Conservation (phyloP, 2,797 vertebrate species). For the Gymnothorax reevesii region DNA sequence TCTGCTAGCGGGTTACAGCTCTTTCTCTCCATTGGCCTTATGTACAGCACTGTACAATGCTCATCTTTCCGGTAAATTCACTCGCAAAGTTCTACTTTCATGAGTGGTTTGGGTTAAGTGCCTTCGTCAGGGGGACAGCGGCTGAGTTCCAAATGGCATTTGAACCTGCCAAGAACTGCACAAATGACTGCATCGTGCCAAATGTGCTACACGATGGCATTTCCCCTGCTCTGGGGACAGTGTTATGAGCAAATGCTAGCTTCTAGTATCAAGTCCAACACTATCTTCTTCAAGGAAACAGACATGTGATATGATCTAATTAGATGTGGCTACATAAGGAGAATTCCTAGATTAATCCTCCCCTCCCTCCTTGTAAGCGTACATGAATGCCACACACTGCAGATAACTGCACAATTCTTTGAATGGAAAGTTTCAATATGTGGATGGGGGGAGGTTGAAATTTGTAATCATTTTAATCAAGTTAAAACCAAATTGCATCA, state of each 20-base stretch:
- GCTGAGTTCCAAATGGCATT: not conserved
- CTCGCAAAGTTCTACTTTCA: not conserved
- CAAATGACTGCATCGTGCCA: not conserved
- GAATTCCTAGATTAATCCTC: not conserved
- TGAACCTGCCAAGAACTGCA: not conserved
- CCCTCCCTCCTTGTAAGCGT: not conserved
- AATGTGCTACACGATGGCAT: not conserved
- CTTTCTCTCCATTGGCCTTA: not conserved
- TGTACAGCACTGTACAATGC: not conserved
- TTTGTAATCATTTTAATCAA: conserved; percentile 30
- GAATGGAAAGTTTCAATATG: conserved; percentile 23
- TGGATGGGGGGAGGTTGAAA: not conserved
- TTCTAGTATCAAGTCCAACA: not conserved
- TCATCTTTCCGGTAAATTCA: not conserved
- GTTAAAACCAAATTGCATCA: conserved; percentile 30
- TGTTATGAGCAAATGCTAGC: not conserved
- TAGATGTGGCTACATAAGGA: not conserved
- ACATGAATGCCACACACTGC: not conserved
- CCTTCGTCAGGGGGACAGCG: not conserved
- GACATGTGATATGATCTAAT: conserved; percentile 16
- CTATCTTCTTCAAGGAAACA: conserved; percentile 3
- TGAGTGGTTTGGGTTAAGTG: not conserved
- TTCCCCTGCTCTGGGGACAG: not conserved
- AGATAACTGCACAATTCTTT: not conserved
- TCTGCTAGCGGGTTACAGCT: not conserved